Percentiles rank a stretch among this genome's conserved stretches.
Evolutionary conservation across 1,140 invertebrate genomes (phyloP).

Genomic region (Schlechtendalia chinensis): DNA sequence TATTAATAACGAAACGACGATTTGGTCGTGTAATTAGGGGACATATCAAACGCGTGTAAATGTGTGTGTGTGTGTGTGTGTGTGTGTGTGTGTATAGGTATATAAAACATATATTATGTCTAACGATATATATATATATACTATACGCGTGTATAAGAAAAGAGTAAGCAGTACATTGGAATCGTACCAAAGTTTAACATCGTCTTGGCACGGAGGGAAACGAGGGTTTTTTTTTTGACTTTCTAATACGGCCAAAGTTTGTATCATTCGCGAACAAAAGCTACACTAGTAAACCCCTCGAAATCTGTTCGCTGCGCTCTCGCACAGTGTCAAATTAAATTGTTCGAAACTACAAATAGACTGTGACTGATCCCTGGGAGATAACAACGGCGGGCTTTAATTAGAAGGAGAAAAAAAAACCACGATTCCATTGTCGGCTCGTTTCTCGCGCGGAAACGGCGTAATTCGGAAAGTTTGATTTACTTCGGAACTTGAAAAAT

Average conservation of each 20-base stretch:
- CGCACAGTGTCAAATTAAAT: slow-evolving; percentile 17
- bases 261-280: slow-evolving; percentile 14
- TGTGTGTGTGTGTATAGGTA: too few relatives aligned
- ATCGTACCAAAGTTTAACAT: neutral
- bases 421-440: slow-evolving; percentile 14
- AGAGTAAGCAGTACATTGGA: neutral
- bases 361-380: slow-evolving; percentile 22
- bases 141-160: too few relatives aligned
- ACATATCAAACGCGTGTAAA: neutral
- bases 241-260: slow-evolving; percentile 6
- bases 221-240: slow-evolving; percentile 19
- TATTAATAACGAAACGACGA: too few relatives aligned
- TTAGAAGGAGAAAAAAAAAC: slow-evolving; percentile 12
- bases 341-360: slow-evolving; percentile 31
- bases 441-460: neutral
- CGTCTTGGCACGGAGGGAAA: neutral
- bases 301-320: neutral
- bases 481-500: slow-evolving; percentile 13
- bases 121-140: too few relatives aligned
- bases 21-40: neutral
- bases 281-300: slow-evolving; percentile 6
- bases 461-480: slow-evolving; percentile 27
- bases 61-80: too few relatives aligned
- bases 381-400: slow-evolving; percentile 23
- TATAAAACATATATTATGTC: too few relatives aligned